Base-by-base conservation (phyloP, 2,113 vertebrate genomes). In the Galeopterus variegatus region DNA sequence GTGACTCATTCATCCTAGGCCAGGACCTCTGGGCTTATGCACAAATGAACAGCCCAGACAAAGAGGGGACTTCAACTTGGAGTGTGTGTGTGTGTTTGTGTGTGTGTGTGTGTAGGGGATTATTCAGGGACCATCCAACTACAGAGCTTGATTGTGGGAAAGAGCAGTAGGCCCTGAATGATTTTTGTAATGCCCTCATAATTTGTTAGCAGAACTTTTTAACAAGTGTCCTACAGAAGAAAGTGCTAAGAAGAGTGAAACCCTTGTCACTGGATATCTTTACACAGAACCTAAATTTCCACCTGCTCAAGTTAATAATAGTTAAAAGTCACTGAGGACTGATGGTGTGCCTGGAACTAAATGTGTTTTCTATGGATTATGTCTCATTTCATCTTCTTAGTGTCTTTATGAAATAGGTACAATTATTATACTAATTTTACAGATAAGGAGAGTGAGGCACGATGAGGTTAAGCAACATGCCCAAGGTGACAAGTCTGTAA, bases 161-260 rank as follows among this genome's bases (percentile, higher is more conserved):
- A 28, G 80, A 76, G 24, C 52, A 14, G 33, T 15, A 36, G 36
- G 23, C 48, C 28, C 10, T 0, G 1, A 28, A 5, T 17, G 88
- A 41, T 72, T 21, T 19, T 18, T 60, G 31, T 41, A 50, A 3
- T 26, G 3, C 24, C 24, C 31, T 69, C 26, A 1, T 7, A 15
- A 54, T 58, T 79, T 19, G n/a, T 89, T 67, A 79, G 90, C 56
- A 73, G 69, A 88, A 31, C 94, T 92, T 84, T 60, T 36, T 90
- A 62, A 62, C n/a, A 26, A 62, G 79, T 17, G 5, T 62, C 28
- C 26, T 70, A 6, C 0, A 26, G 58, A 58, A 52, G n/a, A 67
- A 79, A 45, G 23, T 58, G 58, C 84, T 70, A 1, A 26, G 18
- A 94, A 79, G 15, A 6, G 0, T 8, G 67, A 83, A 41, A n/a